Base-by-base conservation (phyloP, 2,888 invertebrate genomes). In the Eupithecia subfuscata region DNA sequence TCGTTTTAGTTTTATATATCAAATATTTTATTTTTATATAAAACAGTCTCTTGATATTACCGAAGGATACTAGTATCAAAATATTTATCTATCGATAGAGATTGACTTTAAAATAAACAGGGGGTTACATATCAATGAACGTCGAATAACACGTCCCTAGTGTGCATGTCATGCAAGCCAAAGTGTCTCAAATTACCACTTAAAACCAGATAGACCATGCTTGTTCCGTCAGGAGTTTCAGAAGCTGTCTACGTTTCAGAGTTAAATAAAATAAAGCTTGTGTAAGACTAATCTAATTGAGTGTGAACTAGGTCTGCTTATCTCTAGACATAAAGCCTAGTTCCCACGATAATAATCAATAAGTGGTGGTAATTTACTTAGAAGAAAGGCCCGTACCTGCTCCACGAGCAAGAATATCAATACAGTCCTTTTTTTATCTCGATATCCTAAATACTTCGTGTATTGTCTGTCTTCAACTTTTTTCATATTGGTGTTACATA, bases 321-420 rank as follows among this genome's bases (percentile, higher is more conserved):
- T 75, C 43, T 63, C 25, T 16, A 25, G 52, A 74, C 37, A 37
- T 37, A 25, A 64, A 69, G 30, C 56, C 22, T 5, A 65, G 25
- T 74, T 77, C 76, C 60, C 76, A 77, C 74, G 74, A 45, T 48
- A 67, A 30, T 37, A 73, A 63, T 56, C 43, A 64, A 72, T 68
- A 22, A 73, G 34, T 45, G 22, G 37, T 12, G 11, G 34, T 52
- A 65, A 37, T 69, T 73, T 68, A 25, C 63, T 68, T 70, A 65
- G 72, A 70, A 75, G 56, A 75, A 73, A 70, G 71, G 37, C 18
- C 16, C 34, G 37, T 75, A 71, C 73, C 73, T 76, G 73, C 68
- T 73, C 22, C 22, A 60, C 14, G 25, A 60, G 6, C 22, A 14
- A 5, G 12, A 25, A 60, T 60, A 60, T 69, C 56, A 56, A 68